phyloP scores from a whole-genome alignment of 1,140 invertebrate genomes.

The Polyergus mexicanus region DNA sequence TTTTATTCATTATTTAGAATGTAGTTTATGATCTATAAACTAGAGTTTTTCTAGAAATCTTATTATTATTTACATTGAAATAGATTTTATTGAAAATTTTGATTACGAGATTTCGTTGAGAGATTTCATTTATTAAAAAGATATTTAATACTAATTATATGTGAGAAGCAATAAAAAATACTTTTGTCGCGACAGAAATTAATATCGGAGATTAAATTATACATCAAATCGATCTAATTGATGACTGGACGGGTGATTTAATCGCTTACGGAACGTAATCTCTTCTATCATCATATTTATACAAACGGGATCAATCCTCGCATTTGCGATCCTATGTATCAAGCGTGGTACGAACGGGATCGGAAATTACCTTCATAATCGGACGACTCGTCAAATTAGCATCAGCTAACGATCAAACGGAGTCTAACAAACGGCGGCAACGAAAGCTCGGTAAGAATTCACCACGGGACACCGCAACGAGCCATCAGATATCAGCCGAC shows the following conservation, averaged over 20 bases:
- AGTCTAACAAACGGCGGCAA: constrained; percentile 19
- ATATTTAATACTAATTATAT: neutral
- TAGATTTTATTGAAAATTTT: neutral
- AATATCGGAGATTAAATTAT: neutral
- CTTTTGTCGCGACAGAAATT: neutral
- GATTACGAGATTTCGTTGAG: too few relatives aligned
- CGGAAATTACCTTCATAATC: constrained; percentile 17
- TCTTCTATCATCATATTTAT: constrained; percentile 29
- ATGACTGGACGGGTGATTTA: neutral
- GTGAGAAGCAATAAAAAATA: neutral
- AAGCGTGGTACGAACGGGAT: neutral
- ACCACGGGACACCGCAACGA: constrained; percentile 7
- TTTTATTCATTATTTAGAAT: neutral
- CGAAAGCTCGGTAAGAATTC: constrained; percentile 58
- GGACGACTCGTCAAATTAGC: constrained; percentile 39
- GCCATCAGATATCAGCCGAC: constrained; percentile 67
- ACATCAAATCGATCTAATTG: neutral
- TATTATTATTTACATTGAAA: neutral
- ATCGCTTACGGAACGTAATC: constrained; percentile 11
- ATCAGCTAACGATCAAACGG: constrained; percentile 5
- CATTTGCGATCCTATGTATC: constrained; percentile 18
- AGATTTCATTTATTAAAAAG: neutral
- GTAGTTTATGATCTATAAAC: neutral
- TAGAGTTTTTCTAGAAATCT: neutral
- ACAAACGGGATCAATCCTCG: constrained; percentile 28